phyloP scores from a whole-genome alignment of 2,113 vertebrate species.

The Ictalurus punctatus region DNA sequence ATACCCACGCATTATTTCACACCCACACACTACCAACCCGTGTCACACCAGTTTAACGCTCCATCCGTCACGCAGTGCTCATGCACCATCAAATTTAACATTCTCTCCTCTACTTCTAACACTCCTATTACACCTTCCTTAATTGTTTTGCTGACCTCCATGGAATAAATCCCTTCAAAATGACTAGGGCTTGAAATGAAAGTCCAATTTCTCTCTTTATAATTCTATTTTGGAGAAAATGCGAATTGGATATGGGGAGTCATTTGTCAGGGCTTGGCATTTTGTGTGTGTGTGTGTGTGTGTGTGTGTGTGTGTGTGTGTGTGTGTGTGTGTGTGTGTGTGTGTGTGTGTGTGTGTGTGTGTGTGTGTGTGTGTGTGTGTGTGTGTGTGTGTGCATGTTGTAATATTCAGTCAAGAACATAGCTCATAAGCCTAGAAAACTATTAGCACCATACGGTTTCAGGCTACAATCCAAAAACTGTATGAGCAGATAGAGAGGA shows the following conservation, averaged over 20 bases:
- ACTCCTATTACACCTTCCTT: conserved; percentile 62
- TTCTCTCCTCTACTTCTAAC: conserved; percentile 53
- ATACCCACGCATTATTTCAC: conserved; percentile 35
- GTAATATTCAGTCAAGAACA: conserved; percentile 22
- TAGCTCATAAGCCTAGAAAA: conserved; percentile 37
- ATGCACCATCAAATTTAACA: conserved; percentile 60
- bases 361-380: conserved; percentile 41
- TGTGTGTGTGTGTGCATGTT: conserved; percentile 5
- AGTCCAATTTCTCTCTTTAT: conserved; percentile 59
- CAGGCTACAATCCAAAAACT: background rate
- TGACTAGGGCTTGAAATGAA: conserved; percentile 60
- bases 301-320: conserved; percentile 34
- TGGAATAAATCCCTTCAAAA: conserved; percentile 51
- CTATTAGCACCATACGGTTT: conserved; percentile 22
- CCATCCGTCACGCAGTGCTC: conserved; percentile 46
- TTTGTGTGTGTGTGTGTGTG: conserved; percentile 30
- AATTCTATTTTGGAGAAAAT: conserved; percentile 6
- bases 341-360: conserved; percentile 20
- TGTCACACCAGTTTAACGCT: conserved; percentile 50
- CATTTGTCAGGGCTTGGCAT: conserved; percentile 23
- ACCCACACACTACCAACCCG: conserved; percentile 35
- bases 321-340: conserved; percentile 39
- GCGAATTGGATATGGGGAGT: background rate
- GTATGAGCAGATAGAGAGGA: background rate
- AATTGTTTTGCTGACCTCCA: conserved; percentile 71